Evolutionary conservation across 1,140 invertebrate genomes (phyloP), one percentile per base, ranked within the genome.

Genomic region (Cheumatopsyche charites): DNA sequence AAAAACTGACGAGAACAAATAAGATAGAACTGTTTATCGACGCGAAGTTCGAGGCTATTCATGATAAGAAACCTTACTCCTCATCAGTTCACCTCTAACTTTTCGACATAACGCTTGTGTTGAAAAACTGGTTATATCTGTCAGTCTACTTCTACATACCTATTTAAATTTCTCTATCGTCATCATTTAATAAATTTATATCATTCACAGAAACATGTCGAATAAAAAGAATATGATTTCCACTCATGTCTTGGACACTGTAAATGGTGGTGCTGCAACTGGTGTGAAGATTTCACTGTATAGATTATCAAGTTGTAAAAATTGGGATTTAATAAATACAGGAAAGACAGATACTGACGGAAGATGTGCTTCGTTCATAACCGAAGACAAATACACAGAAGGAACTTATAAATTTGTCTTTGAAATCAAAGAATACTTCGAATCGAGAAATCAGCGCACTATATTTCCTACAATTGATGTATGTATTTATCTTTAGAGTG

Each of bases 351-450:
- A 17, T 11, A 23, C 3, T 12, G 66, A 68, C 49, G 66, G 66
- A 11, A 47, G 66, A 6, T 43, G 17, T 19, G 23, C 47, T n/a
- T 36, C 25, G 1, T 68, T 68, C 21, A 36, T 55, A 7, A 55
- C 47, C 13, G 25, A 55, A 12, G 66, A 68, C n/a, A 55, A 2
- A 23, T 68, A 4, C 15, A 68, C 45, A 0, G 21, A 15, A 29
- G 66, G 66, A 2, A 41, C 17, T 29, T 68, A 68, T 15, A 68
- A 68, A 55, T 68, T 68, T 19, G 21, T 68, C 5, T 68, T 68
- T 19, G n/a, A 49, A 6, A 36, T 26, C 12, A 26, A 47, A 3
- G 47, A 52, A 12, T 68, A 68, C 21, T 68, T 55, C 25, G 19
- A 55, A 23, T 1, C 4, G 11, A 55, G 26, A 41, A 29, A 36